Conservation (phyloP, 2,113 vertebrate genomes). For the Struthidea cinerea region DNA sequence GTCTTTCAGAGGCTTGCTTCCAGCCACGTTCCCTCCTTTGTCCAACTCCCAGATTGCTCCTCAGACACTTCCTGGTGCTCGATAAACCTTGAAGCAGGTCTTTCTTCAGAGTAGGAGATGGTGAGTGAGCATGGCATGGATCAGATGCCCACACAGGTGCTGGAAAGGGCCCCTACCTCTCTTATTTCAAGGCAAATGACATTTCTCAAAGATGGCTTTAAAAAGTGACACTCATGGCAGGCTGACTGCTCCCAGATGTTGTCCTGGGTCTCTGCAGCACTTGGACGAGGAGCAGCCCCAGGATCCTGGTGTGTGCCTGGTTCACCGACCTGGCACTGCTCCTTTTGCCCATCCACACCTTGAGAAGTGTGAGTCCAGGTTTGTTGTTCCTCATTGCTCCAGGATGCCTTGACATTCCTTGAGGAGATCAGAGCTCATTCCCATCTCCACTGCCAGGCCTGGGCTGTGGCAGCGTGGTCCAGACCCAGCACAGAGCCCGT, state of each 20-base stretch:
- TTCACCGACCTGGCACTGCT: not conserved
- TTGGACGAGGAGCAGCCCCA: rapidly evolving
- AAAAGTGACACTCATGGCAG: not conserved
- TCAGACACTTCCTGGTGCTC: not conserved
- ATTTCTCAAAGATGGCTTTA: not conserved
- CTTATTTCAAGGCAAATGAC: not conserved
- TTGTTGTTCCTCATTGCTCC: not conserved
- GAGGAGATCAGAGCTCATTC: not conserved
- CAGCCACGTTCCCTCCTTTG: not conserved
- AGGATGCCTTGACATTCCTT: not conserved
- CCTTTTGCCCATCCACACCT: not conserved
- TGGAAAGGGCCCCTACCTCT: not conserved
- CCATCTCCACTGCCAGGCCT: not conserved
- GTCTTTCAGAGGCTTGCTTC: not conserved
- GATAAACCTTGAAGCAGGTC: not conserved
- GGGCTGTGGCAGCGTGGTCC: not conserved
- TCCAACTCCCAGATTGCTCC: not conserved
- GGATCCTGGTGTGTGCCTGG: not conserved
- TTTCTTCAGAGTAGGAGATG: not conserved
- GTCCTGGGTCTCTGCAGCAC: not conserved
- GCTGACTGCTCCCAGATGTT: not conserved
- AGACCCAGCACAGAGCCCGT: not conserved
- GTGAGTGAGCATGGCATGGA: not conserved
- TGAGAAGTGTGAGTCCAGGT: not conserved
- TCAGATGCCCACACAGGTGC: not conserved